Conservation (phyloP, 2,797 vertebrate species). For the Borostomias antarcticus region DNA sequence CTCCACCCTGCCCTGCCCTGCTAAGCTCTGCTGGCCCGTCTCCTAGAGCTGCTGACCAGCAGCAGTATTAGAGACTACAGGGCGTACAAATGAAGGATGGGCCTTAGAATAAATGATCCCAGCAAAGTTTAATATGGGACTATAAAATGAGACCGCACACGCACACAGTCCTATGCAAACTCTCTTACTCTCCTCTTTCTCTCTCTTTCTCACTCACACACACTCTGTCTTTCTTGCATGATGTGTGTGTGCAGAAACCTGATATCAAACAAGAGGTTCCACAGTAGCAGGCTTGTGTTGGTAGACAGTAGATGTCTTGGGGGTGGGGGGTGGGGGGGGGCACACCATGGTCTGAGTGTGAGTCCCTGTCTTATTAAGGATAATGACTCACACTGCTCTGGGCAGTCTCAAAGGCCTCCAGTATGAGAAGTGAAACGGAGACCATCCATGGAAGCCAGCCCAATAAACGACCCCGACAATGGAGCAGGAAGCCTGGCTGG, state of each 20-base stretch:
- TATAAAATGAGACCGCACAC: constrained; percentile 34
- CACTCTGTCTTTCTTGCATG: too few species aligned
- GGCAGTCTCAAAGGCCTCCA: constrained; percentile 46
- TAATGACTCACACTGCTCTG: constrained; percentile 49
- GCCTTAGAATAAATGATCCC: constrained; percentile 60
- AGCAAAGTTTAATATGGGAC: constrained; percentile 45
- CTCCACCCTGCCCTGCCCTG: background rate
- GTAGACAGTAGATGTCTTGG: background rate
- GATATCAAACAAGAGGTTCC: background rate
- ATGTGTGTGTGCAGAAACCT: background rate
- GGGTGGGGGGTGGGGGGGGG: constrained; percentile 19
- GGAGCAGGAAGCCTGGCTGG: constrained; percentile 23
- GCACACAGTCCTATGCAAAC: background rate
- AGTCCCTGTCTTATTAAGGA: constrained; percentile 53
- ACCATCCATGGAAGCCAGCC: constrained; percentile 37
- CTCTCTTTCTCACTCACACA: background rate
- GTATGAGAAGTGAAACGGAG: constrained; percentile 59
- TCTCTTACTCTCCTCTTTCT: background rate
- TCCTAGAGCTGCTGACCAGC: background rate
- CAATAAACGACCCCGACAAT: constrained; percentile 46
- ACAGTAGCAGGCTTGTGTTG: background rate
- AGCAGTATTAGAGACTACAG: constrained; percentile 26
- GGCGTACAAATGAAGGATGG: constrained; percentile 1
- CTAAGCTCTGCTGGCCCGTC: background rate
- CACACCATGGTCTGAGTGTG: constrained; percentile 4